phyloP scores from a whole-genome alignment of 1,140 invertebrate genomes.

The Telenomus remus region DNA sequence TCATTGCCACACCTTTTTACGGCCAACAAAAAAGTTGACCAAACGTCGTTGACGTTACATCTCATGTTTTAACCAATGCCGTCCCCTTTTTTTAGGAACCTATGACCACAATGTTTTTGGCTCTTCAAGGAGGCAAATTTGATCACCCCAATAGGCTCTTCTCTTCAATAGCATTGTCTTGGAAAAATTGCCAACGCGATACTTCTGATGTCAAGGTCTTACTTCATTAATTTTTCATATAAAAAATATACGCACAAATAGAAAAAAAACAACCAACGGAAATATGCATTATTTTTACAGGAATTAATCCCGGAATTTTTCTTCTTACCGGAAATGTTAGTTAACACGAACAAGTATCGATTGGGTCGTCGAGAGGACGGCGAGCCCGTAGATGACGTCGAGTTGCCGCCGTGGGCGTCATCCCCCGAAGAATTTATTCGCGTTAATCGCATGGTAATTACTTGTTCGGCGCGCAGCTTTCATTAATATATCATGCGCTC shows the following conservation, averaged over 20 bases:
- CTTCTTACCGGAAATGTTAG: constrained; percentile 99
- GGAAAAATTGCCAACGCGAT: constrained; percentile 99
- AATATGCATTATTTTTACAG: constrained; percentile 70
- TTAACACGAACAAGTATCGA: constrained; percentile 91
- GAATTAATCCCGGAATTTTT: constrained; percentile 99
- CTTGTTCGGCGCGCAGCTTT: constrained; percentile 20
- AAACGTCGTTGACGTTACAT: neutral
- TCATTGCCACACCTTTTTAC: constrained; percentile 5
- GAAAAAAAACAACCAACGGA: neutral
- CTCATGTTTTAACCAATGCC: neutral
- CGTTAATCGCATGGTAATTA: constrained; percentile 93
- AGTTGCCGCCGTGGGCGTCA: constrained; percentile 96
- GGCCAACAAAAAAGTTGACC: neutral
- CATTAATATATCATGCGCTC: constrained; percentile 39
- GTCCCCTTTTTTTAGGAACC: constrained; percentile 84
- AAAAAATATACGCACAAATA: constrained; percentile 2
- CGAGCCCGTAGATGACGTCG: constrained; percentile 88
- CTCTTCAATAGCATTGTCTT: constrained; percentile 93
- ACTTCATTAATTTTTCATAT: neutral
- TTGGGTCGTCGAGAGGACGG: constrained; percentile 92
- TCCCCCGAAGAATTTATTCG: constrained; percentile 98
- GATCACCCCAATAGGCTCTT: constrained; percentile 98
- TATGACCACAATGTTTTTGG: constrained; percentile 98
- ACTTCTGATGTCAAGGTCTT: constrained; percentile 97
- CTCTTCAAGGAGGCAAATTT: constrained; percentile 98